Percentiles rank a stretch among this genome's conserved stretches.
These are phyloP conservation scores for Grammatotria lemairii DNA, from an alignment of 2,113 vertebrate genomes.

Conservation along the genomic window DNA sequence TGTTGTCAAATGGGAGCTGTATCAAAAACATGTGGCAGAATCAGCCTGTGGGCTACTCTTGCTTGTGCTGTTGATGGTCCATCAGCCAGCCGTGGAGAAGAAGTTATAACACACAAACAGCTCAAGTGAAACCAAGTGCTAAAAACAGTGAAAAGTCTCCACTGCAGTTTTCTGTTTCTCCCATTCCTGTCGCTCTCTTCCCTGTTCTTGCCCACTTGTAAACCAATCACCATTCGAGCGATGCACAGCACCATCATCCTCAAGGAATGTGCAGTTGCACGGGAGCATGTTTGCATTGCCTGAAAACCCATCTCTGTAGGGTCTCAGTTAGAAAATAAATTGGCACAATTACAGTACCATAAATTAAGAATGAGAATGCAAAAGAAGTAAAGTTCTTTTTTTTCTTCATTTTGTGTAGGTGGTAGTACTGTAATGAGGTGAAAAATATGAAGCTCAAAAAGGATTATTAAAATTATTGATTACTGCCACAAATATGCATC, in stretches of 20 bases:
- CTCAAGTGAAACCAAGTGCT: background rate
- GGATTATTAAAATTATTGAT: background rate
- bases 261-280: background rate
- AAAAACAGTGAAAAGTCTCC: background rate
- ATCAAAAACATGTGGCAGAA: background rate
- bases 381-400: background rate
- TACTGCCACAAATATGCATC: background rate
- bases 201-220: background rate
- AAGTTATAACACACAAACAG: background rate
- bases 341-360: accelerated
- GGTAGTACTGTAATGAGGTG: background rate
- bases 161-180: background rate
- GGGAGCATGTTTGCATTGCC: background rate
- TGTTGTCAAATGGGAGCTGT: background rate
- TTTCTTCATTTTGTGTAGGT: background rate
- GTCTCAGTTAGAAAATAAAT: background rate
- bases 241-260: background rate
- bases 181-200: background rate
- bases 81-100: background rate
- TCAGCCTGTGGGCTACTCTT: background rate
- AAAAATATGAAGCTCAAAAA: background rate
- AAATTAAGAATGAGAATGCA: background rate
- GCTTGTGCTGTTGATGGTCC: background rate
- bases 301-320: background rate
- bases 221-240: background rate